Evolutionary conservation across 1,140 invertebrate species (phyloP), one percentile per base, ranked within the genome.

Genomic region (Cheumatopsyche charites): DNA sequence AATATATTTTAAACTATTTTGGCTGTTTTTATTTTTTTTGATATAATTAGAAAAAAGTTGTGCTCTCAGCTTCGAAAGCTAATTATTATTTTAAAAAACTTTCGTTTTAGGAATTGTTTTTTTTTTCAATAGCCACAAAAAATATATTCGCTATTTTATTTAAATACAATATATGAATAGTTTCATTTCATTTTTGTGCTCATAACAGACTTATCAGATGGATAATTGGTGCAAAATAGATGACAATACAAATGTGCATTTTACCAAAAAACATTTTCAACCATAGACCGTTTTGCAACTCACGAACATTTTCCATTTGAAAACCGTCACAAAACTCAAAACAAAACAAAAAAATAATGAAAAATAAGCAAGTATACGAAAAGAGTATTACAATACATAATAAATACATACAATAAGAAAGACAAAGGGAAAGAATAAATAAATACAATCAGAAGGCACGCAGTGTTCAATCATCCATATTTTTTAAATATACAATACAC

Each of bases 401-500:
- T 7, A 52, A 15, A 52, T 58, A 23, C 11, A 58, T n/a, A 58
- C 29, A 23, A 17, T n/a, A n/a, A n/a, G n/a, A 63, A 42, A 63
- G 29, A 41, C 26, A 66, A 66, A 75, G 19, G 23, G 29, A 36
- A 9, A 36, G 29, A 36, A 73, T 25, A 42, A 52, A 47, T 61
- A 70, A 73, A 70, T 75, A 70, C 71, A 75, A 70, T 71, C 74
- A 72, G 74, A 75, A 75, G 74, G 74, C 74, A 75, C 74, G 68
- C 74, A 70, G 65, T 72, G 63, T 75, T 73, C 74, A 75, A 62
- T 70, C 74, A 67, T 70, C 58, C 71, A 69, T 70, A 62, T 63
- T 41, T 43, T 67, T 47, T 47, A 47, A 25, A 47, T 49, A 67
- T 49, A 67, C 49, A 67, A 74, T 70, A 70, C 47, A 66, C 58